A percentile compares a stretch with the other conserved stretches of the same genome.
Conservation (phyloP, 2,113 vertebrate species). For the Psephotus haematonotus region DNA sequence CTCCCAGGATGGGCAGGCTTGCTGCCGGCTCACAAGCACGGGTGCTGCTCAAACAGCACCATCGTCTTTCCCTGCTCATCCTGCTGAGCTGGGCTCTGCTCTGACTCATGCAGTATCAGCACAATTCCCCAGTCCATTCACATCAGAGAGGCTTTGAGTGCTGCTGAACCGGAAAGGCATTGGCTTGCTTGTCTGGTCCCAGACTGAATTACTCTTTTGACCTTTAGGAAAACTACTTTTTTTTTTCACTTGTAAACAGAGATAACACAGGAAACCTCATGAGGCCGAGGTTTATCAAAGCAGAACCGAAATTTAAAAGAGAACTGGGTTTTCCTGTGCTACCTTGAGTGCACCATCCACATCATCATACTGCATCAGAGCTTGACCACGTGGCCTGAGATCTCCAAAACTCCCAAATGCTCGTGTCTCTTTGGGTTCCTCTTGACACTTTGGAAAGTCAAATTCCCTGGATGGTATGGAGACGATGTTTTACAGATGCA, state of each 20-base stretch:
- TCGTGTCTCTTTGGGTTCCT: not conserved
- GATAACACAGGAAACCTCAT: not conserved
- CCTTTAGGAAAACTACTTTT: not conserved
- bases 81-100: constrained; percentile 54
- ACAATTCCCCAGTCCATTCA: constrained; percentile 20
- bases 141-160: constrained; percentile 58
- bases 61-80: not conserved
- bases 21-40: fast-evolving
- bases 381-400: not conserved
- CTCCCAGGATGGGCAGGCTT: fast-evolving
- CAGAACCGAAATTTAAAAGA: not conserved
- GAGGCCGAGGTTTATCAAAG: not conserved
- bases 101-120: constrained; percentile 64
- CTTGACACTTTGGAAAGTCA: not conserved
- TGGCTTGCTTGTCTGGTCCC: constrained; percentile 38
- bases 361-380: not conserved
- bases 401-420: not conserved
- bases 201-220: constrained; percentile 23
- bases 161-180: constrained; percentile 52
- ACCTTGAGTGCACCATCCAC: not conserved
- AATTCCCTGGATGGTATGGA: not conserved
- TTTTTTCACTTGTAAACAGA: constrained; percentile 2
- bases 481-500: not conserved
- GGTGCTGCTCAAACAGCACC: not conserved
- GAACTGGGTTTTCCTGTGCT: fast-evolving